Base-by-base conservation (phyloP, 2,888 invertebrate genomes). In the Phengaris arion region DNA sequence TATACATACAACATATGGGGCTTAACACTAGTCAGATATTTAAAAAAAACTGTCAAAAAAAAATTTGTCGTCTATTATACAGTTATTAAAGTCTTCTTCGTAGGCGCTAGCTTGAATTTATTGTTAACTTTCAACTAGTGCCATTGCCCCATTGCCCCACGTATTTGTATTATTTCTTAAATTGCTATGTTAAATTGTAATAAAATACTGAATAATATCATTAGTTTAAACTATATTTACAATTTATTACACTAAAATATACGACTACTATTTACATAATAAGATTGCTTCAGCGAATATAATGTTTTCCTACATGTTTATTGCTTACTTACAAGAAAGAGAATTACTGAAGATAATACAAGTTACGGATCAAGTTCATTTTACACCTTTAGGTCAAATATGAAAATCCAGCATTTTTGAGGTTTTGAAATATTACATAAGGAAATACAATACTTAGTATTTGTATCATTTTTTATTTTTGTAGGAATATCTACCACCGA, bases 131-230 rank as follows among this genome's bases (percentile, higher is more conserved):
- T 8, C 48, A 8, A 48, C 6, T 48, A 48, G 6, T 48, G 48
- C 48, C 48, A 48, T 52, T 8, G 10, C 1, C 3, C 35, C n/a
- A n/a, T n/a, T n/a, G n/a, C 22, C 52, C 1, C 12, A 51, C 10
- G 48, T 22, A 22, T 22, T 22, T 22, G 48, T 69, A 22, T 12
- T 69, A 15, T 51, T 69, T 69, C 48, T 22, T 22, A 22, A 22
- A 22, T 22, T 0, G 22, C 22, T 22, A 22, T 22, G 22, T 70
- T 70, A 51, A 51, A 70, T 51, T 12, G 13, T 70, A 72, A 22
- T 72, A 10, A 22, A 72, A 72, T 72, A 72, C 72, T 72, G 72
- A 72, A 15, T 72, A 35, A 22, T 52, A 69, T 35, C 4, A n/a
- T 35, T 70, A 22, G 10, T 10, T 22, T 13, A 35, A 54, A 72